phyloP scores from a whole-genome alignment of 1,140 invertebrate species.

The Diploscapter pachys region DNA sequence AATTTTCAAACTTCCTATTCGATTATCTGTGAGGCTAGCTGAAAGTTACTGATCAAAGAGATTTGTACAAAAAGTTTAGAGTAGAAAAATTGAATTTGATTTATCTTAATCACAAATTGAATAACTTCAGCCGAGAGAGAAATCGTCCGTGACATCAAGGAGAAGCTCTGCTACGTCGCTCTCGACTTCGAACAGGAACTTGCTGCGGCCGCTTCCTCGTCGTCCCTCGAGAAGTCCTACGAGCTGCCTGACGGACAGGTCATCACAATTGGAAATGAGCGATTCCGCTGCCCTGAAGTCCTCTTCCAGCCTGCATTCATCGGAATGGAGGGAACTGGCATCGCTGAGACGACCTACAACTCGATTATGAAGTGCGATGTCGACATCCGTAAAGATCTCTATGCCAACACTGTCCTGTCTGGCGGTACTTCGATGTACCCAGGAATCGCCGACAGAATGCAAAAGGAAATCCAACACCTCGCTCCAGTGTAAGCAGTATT shows the following conservation, averaged over 20 bases:
- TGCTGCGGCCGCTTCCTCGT: conserved; percentile 73
- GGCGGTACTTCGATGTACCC: conserved; percentile 64
- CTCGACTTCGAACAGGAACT: conserved; percentile 90
- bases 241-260: conserved; percentile 62
- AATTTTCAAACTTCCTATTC: no score
- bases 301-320: conserved; percentile 63
- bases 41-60: no score
- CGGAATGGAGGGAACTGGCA: conserved; percentile 61
- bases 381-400: conserved; percentile 61
- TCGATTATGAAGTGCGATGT: conserved; percentile 63
- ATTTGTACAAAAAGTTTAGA: no score
- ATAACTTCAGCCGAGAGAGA: conserved; percentile 69
- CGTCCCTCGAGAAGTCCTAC: conserved; percentile 61
- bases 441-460: conserved; percentile 63
- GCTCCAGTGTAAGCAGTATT: conserved; percentile 49
- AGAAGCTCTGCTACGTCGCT: conserved; percentile 69
- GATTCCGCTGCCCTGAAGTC: conserved; percentile 60
- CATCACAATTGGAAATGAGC: conserved; percentile 58
- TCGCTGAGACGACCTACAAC: conserved; percentile 59
- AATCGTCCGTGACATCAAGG: conserved; percentile 81
- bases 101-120: no score
- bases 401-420: conserved; percentile 62
- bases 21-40: no score
- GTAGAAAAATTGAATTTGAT: no score
- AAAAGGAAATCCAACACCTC: conserved; percentile 59